Conservation (phyloP, 2,797 vertebrate genomes). For the Microcaecilia unicolor region DNA sequence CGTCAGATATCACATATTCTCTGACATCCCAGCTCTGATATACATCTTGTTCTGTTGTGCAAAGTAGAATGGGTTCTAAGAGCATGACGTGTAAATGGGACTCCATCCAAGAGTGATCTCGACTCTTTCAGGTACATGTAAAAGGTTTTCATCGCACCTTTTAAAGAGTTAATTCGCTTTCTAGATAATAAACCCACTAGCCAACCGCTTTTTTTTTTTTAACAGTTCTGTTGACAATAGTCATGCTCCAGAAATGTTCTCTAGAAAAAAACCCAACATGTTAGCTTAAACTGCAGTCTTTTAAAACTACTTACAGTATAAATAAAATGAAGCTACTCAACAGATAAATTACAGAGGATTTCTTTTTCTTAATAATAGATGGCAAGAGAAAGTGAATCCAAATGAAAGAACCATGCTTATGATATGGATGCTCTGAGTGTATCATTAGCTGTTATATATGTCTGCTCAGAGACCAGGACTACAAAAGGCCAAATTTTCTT, state of each 20-base stretch:
- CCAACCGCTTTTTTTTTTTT: no score
- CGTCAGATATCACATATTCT: no score
- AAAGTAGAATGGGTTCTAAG: not conserved
- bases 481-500: conserved; percentile 65
- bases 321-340: conserved; percentile 20
- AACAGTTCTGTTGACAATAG: no score
- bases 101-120: not conserved
- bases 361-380: conserved; percentile 45
- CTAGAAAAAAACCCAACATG: not conserved
- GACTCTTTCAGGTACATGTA: not conserved
- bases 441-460: conserved; percentile 50
- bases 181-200: not conserved
- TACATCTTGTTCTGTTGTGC: not conserved
- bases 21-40: no score
- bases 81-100: fast-evolving
- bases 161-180: not conserved
- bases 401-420: conserved; percentile 35
- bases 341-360: conserved; percentile 22
- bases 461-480: conserved; percentile 46
- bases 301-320: conserved; percentile 8
- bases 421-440: conserved; percentile 20
- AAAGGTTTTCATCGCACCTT: not conserved
- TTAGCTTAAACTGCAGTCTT: fast-evolving
- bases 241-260: not conserved
- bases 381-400: conserved; percentile 33